Evolutionary conservation across 2,888 invertebrate genomes (phyloP), one percentile per base, ranked within the genome.

Genomic region (Lysandra bellargus): DNA sequence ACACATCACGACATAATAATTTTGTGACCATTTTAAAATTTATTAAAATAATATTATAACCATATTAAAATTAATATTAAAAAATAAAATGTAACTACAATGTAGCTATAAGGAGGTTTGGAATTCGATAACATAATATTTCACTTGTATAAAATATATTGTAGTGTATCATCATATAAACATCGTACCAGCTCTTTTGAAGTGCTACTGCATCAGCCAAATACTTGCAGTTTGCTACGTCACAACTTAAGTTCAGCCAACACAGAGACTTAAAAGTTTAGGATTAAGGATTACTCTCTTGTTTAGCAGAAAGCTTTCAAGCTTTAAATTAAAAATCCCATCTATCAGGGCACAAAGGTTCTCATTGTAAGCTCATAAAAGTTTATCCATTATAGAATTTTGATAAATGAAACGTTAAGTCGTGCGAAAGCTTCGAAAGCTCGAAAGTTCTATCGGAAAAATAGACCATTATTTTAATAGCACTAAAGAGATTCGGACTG

Each of bases 401-500:
- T 74, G 78, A 79, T 76, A 64, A 79, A 79, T 76, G 75, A 76
- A 76, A 76, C 33, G 57, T 53, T 76, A 76, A 76, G 53, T 76
- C 76, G 76, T 17, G 76, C 76, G 76, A 76, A 76, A 53, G 53
- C 49, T 30, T 57, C 33, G 12, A 37, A 53, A 76, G 57, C 53
- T 57, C 17, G 53, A 76, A 76, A 76, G 76, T 76, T 76, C 30
- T 53, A 53, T 57, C 6, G 30, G 33, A 23, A 76, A 76, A 14
- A 57, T 53, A 23, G 17, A 53, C 57, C 33, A 49, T 75, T 75
- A 53, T 12, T 76, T 53, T 57, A 57, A 57, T 53, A 33, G 33
- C 1, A 69, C 33, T 37, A 17, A 69, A 69, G 2, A 69, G 69
- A 33, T 69, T 69, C 14, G 69, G 37, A 33, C 69, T 69, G 33